Evolutionary conservation across 2,797 vertebrate species (phyloP), one percentile per base, ranked within the genome.

Genomic region (Helostoma temminkii): DNA sequence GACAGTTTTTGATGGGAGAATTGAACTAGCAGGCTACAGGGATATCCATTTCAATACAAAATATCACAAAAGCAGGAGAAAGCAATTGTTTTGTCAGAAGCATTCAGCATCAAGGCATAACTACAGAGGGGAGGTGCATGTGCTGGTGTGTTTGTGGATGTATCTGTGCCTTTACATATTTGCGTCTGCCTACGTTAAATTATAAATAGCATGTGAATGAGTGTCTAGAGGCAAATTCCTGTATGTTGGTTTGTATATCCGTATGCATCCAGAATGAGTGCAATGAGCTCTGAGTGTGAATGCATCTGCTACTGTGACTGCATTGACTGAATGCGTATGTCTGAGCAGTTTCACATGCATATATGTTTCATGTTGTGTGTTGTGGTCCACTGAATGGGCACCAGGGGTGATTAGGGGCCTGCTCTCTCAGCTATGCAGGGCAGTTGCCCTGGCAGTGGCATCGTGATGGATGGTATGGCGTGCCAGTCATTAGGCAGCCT

Each of bases 401-500:
- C 34, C 19, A 73, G 79, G 80, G 80, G 87, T 92, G 90, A 92
- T 90, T 90, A 90, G 86, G 90, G 87, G 82, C 80, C 67, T 63
- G 80, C 72, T 81, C 82, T 73, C 74, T 75, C 32, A 53, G 76
- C 80, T 77, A 59, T 90, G 88, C 32, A 76, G 85, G 88, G 86
- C 80, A 88, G 82, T 80, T 90, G 87, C 76, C 89, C 91, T 92
- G 92, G 91, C 88, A 76, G 75, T 89, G 90, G 89, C 89, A 85
- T 48, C 47, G 92, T 94, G 93, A 95, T 94, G 91, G 92, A 94
- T 95, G 92, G 84, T 71, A 78, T 73, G 54, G 84, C 86, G 89
- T 92, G 93, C 89, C 92, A 87, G 88, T 94, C 93, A 94, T 94
- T 94, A 93, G 90, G 92, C 91, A 90, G 91, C 91, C 93, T 91